These are phyloP conservation scores for Leptopterna dolabrata DNA, from an alignment of 2,888 invertebrate species.

Conservation along the genomic window DNA sequence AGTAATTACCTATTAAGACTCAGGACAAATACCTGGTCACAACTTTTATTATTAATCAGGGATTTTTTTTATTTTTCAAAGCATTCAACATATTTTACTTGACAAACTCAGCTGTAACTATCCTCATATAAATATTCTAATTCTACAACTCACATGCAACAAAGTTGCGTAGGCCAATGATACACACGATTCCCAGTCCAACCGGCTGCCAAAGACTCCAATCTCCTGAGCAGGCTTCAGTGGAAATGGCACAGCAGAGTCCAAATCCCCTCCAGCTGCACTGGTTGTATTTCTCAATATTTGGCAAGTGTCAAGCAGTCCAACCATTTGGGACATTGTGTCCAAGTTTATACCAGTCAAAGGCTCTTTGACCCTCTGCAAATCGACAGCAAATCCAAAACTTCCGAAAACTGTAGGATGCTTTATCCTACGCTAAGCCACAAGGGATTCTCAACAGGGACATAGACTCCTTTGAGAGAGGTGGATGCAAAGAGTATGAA, in stretches of 20 bases:
- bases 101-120: too few relatives aligned
- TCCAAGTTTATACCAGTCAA: not conserved
- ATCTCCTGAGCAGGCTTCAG: not conserved
- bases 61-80: too few relatives aligned
- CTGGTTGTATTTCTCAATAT: not conserved
- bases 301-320: not conserved
- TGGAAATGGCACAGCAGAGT: not conserved
- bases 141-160: conserved; percentile 24
- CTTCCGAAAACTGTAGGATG: too few relatives aligned
- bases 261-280: not conserved
- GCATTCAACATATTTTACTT: too few relatives aligned
- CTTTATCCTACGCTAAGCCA: too few relatives aligned
- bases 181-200: conserved; percentile 37
- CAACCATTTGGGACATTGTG: not conserved
- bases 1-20: too few relatives aligned
- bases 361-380: conserved; percentile 30
- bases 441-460: too few relatives aligned
- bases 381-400: not conserved
- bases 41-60: too few relatives aligned
- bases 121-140: too few relatives aligned
- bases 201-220: not conserved
- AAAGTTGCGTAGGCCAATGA: conserved; percentile 34
- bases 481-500: too few relatives aligned
- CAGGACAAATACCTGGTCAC: too few relatives aligned
- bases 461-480: too few relatives aligned